These are phyloP conservation scores for Thalassophryne amazonica DNA, from an alignment of 2,797 vertebrate species.

Conservation along the genomic window DNA sequence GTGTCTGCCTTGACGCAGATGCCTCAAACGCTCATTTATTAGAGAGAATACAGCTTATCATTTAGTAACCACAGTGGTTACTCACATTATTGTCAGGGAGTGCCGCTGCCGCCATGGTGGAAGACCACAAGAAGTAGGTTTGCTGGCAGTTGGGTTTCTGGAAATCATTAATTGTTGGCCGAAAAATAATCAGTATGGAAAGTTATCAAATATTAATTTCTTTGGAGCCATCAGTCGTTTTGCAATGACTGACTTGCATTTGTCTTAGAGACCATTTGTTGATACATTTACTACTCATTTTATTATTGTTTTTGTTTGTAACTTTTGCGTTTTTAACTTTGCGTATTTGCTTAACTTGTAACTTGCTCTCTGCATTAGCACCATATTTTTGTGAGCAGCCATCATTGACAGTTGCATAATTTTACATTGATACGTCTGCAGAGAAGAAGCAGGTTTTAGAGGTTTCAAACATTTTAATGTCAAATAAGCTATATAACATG, in stretches of 20 bases:
- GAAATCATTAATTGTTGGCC: too few species aligned
- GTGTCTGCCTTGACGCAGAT: constrained; percentile 35
- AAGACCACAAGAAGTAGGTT: too few species aligned
- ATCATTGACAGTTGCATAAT: background rate
- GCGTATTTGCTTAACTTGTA: background rate
- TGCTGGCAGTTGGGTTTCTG: too few species aligned
- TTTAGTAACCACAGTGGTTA: background rate
- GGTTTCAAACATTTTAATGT: background rate
- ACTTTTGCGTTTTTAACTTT: background rate
- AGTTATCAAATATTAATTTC: too few species aligned
- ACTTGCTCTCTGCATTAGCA: background rate
- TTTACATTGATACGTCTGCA: background rate
- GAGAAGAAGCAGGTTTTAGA: background rate
- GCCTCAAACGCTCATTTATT: constrained; percentile 20
- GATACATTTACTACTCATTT: too few species aligned
- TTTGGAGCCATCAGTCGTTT: too few species aligned
- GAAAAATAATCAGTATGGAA: too few species aligned
- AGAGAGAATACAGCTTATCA: constrained; percentile 10
- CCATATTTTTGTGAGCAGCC: constrained; percentile 5
- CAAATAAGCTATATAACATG: background rate
- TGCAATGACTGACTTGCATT: too few species aligned
- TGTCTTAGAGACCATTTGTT: too few species aligned
- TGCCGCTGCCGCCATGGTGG: background rate
- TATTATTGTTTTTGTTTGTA: background rate
- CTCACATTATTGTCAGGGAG: background rate